These are phyloP conservation scores for Epiblema foenella DNA, from an alignment of 2,888 invertebrate genomes.

Conservation along the genomic window DNA sequence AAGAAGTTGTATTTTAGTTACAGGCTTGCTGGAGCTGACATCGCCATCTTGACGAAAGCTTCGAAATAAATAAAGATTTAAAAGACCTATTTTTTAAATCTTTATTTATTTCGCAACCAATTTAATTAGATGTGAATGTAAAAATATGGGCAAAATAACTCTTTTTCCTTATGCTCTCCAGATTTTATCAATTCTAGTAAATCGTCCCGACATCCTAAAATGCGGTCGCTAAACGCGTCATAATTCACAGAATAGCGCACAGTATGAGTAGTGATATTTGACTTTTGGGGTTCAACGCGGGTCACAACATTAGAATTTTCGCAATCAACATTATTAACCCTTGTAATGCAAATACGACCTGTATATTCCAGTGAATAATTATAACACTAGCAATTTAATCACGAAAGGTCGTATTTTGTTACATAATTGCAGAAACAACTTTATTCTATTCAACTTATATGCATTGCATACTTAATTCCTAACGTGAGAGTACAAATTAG, in stretches of 20 bases:
- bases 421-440: neutral
- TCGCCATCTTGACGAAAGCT: no score
- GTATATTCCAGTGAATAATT: neutral
- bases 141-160: neutral
- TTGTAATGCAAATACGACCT: slow-evolving; percentile 32
- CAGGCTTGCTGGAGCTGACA: no score
- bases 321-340: slow-evolving; percentile 15
- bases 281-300: slow-evolving; percentile 21
- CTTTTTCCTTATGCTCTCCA: slow-evolving; percentile 5
- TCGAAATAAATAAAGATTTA: no score
- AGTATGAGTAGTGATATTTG: slow-evolving; percentile 5
- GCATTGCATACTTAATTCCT: no score
- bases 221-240: slow-evolving; percentile 17
- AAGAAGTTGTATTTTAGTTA: no score
- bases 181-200: slow-evolving; percentile 24
- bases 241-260: slow-evolving; percentile 20
- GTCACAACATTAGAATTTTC: slow-evolving; percentile 25
- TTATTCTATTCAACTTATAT: no score
- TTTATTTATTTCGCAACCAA: no score
- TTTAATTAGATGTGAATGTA: neutral
- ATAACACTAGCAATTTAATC: neutral
- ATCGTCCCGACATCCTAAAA: neutral
- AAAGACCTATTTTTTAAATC: no score
- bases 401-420: neutral
- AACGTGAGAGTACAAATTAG: neutral